Base-by-base conservation (phyloP, 2,797 vertebrate species). In the Rhinophrynus dorsalis region DNA sequence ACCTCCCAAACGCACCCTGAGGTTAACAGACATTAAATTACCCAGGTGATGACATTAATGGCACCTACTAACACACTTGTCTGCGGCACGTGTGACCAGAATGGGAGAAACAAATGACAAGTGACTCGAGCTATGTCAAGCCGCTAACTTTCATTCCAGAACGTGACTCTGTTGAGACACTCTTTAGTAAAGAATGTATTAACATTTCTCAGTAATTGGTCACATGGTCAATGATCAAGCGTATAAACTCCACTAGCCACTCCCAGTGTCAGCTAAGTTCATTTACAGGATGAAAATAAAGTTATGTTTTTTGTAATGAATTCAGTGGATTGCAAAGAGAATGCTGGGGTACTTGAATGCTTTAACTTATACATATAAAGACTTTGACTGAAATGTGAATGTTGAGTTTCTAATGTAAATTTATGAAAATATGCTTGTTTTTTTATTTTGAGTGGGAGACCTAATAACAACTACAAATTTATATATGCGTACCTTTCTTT, bases 1-100 rank as follows among this genome's bases (percentile, higher is more conserved):
- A 99, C 76, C 96, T 88, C 32, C 96, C 97, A 81, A 99, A 99
- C 10, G 96, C 96, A 2, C 97, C 97, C 97, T 99, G 60, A 11
- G 51, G 50, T 55, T 33, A 8, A 2, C 17, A 35, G 51, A 64
- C 50, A 70, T 35, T 6, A 47, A 12, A 50, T 61, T 20, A 61
- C 9, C 9, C 15, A 45, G 6, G 48, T 12, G n/a, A n/a, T 11
- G 42, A 48, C 21, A 67, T 2, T 6, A 35, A 38, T 54, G 13
- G 44, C 47, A 54, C 26, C 21, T 44, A 44, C 26, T 30, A 37
- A 35, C 5, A n/a, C 13, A 13, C 13, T 1, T 38, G 37, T n/a
- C 13, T 5, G 12, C 11, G 29, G 6, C 12, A 38, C n/a, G 15
- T 12, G 3, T n/a, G 37, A 5, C 37, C 6, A 5, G 15, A 6